Base-by-base conservation (phyloP, 1,140 invertebrate species). In the Diachasmimorpha longicaudata region DNA sequence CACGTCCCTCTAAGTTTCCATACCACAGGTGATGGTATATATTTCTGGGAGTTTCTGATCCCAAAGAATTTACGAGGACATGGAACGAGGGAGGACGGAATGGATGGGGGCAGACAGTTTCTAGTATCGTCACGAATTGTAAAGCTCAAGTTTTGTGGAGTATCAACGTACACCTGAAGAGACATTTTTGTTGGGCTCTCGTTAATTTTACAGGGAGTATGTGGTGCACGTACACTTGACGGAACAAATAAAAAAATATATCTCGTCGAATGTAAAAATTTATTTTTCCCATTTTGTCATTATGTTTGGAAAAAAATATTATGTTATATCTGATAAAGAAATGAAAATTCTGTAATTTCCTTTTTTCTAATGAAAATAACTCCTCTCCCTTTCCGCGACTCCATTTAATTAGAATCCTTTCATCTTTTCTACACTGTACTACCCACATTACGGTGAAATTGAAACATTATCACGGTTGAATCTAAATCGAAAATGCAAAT, bases 131-230 rank as follows among this genome's bases (percentile, higher is more conserved):
- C 23, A 25, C 58, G 58, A 63, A 63, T 63, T 63, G 58, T 63
- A 63, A 63, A 63, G 58, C 58, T 63, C 58, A 25, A 63, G 58
- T 63, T 63, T 63, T 63, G 58, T 63, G 23, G 58, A 8, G 58
- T 31, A 63, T 63, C 6, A 21, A 16, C 8, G 71, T 44, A 19
- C 71, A 42, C 66, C 44, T 52, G 39, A 36, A 23, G 73, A 46
- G 58, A 63, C 58, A 63, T 37, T 75, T 75, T 75, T 75, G 69
- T 39, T 68, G 66, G 68, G 25, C 36, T 67, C 73, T 75, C 73
- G 73, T 75, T 75, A 75, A 75, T 75, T 75, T 70, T 75, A 46
- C 55, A 75, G 73, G 46, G 46, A n/a, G 11, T 31, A 75, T 67
- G 21, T 25, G 58, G 13, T 31, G n/a, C 21, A 31, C 21, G 42